Evolutionary conservation across 2,888 invertebrate species (phyloP).

Genomic region (Tiliacea aurago): DNA sequence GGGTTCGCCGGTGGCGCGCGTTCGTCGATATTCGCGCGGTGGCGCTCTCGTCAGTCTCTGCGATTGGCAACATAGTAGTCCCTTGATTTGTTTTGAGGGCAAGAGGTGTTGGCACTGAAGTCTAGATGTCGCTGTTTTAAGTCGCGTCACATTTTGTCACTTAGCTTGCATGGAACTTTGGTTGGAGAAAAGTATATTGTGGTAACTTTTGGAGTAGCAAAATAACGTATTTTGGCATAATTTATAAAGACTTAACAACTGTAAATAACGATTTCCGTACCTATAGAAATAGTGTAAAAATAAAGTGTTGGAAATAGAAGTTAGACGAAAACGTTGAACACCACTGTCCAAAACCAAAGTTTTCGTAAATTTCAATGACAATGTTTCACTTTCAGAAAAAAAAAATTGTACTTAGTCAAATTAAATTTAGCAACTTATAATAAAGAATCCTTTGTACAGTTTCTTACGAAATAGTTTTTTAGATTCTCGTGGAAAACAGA

Average conservation of each 20-base stretch:
- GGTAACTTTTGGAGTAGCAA: slow-evolving; percentile 35
- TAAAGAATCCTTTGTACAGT: slow-evolving; percentile 1
- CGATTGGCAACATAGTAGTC: slow-evolving; percentile 85
- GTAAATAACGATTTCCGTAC: neutral
- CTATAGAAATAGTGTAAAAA: too few species aligned
- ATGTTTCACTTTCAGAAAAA: neutral
- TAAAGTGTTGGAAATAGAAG: neutral
- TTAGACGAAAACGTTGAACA: neutral
- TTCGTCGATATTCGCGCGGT: slow-evolving; percentile 73
- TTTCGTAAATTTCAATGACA: neutral
- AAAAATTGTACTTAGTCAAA: neutral
- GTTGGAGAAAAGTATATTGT: slow-evolving; percentile 43
- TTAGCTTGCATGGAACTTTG: neutral
- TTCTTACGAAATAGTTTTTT: slow-evolving; percentile 7
- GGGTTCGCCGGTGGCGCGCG: slow-evolving; percentile 82
- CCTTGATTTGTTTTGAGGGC: slow-evolving; percentile 46
- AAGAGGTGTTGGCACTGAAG: slow-evolving; percentile 54
- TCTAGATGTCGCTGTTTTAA: slow-evolving; percentile 74
- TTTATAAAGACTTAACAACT: neutral
- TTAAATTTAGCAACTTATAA: neutral
- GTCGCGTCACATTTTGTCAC: slow-evolving; percentile 26
- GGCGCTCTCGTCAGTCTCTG: slow-evolving; percentile 86
- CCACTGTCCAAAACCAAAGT: neutral
- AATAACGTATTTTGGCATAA: slow-evolving; percentile 16
- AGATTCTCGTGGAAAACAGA: slow-evolving; percentile 15